Base-by-base conservation (phyloP, 2,797 vertebrate genomes). In the Fistularia tabacaria region DNA sequence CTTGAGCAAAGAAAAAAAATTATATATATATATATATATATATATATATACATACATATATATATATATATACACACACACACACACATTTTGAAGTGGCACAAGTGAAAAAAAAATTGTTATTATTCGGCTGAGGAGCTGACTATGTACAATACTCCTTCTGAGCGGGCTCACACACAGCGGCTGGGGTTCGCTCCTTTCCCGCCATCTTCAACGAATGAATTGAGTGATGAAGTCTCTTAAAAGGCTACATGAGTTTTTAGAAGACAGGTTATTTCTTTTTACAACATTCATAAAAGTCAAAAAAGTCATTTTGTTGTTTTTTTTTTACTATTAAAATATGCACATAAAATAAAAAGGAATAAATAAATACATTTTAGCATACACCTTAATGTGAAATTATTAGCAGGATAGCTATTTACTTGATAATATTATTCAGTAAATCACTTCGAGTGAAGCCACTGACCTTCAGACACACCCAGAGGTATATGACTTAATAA, bases 291-390 rank as follows among this genome's bases (percentile, higher is more conserved):
- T 81, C 63, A 81, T 69, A 76, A 57, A 80, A 75, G 14, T 13
- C 25, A 25, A 25, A 25, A 25, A 25, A n/a, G n/a, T n/a, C n/a
- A n/a, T n/a, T n/a, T n/a, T n/a, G n/a, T n/a, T n/a, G n/a, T n/a
- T 25, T 25, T 25, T 25, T 25, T 40, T 67, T 53, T 58, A 59
- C 75, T 69, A 66, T 61, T 83, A 82, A 82, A 83, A 84, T 84
- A 73, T 79, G 68, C 72, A 68, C 73, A 77, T 59, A 75, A 73
- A 79, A 73, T 66, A 82, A 7, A 73, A 51, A 62, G 64, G 61
- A 84, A 85, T 84, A 81, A 85, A 84, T 86, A 78, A 79, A 77
- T 77, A 82, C 39, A 73, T 79, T 46, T 81, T 71, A 80, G 80
- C 69, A 83, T 85, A 85, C 59, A 69, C 68, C 14, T 36, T 52